Conservation (phyloP, 37 sponge, comb jelly and placozoan species). For the Petrosia ficiformis region DNA sequence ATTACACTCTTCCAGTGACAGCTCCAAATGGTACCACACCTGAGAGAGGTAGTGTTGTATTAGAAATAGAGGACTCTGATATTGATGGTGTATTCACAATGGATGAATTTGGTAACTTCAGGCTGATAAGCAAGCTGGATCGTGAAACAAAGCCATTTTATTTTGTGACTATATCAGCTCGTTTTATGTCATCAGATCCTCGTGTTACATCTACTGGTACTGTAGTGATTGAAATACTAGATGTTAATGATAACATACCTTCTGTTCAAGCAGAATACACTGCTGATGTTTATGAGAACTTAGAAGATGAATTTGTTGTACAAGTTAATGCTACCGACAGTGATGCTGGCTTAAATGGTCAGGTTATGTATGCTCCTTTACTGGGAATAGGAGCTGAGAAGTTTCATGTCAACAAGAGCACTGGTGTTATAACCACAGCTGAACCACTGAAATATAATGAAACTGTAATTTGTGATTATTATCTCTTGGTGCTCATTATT, state of each 20-base stretch:
- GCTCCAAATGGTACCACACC: constrained; percentile 31
- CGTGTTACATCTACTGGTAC: constrained; percentile 38
- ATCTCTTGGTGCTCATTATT: constrained; percentile 66
- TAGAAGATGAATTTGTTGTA: constrained; percentile 27
- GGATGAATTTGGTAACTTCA: constrained; percentile 41
- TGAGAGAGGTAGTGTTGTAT: constrained; percentile 11
- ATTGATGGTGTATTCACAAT: constrained; percentile 49
- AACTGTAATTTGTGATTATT: constrained; percentile 17
- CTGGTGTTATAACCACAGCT: constrained; percentile 50
- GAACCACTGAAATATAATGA: constrained; percentile 42
- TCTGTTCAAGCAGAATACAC: constrained; percentile 34
- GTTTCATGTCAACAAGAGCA: constrained; percentile 52
- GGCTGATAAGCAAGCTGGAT: constrained; percentile 54
- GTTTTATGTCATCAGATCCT: constrained; percentile 17
- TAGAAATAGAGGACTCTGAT: constrained; percentile 40
- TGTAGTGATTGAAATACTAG: constrained; percentile 48
- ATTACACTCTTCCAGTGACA: constrained; percentile 23
- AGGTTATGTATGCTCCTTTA: constrained; percentile 53
- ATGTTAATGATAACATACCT: constrained; percentile 88
- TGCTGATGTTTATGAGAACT: constrained; percentile 47
- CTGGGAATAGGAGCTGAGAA: constrained; percentile 59
- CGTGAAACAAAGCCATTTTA: constrained; percentile 47
- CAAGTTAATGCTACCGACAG: constrained; percentile 66
- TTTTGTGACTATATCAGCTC: constrained; percentile 48
- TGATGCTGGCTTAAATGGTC: constrained; percentile 69